Evolutionary conservation across 2,797 vertebrate species (phyloP), one percentile per base, ranked within the genome.

Genomic region (Bradypus variegatus): DNA sequence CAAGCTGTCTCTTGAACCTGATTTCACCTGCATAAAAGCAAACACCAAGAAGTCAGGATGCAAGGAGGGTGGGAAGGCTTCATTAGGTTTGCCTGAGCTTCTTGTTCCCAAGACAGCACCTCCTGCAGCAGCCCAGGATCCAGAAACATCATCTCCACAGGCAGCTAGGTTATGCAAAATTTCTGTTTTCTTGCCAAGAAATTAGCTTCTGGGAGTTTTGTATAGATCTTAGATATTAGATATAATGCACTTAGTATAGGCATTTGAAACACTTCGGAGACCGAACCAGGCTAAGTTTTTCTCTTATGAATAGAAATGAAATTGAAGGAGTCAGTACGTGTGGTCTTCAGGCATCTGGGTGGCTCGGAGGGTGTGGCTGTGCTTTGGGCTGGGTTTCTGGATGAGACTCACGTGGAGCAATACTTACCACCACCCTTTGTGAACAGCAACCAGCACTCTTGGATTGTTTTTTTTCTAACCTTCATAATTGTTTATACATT

Each of bases 371-470:
- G 92, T 1, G 67, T 50, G 31, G 58, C 15, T 36, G 48, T 75
- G 90, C 62, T 88, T 88, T 29, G 67, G 48, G 60, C 62, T 84
- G 79, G 36, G 16, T 72, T 85, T 78, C 69, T 77, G 92, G 92
- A 79, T 7, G 48, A 48, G 87, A 38, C 23, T 4, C 62, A 65
- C 9, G 3, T 29, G 92, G 80, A 53, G 75, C 23, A 16, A 36
- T n/a, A n/a, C 80, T 38, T 15, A 15, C 67, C 60, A 62, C 18
- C 64, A 14, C 83, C 48, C 48, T 45, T 18, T 33, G 19, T 65
- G 91, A 85, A 77, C 27, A 2, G 3, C n/a, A 67, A 82, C 89
- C 95, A 78, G 13, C 3, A 0, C 3, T 29, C 62, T 91, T 41
- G 19, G 23, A 1, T 55, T 65, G 88, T 15, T 18, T 86, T 2